phyloP scores from a whole-genome alignment of 2,888 invertebrate species.

The Chrysolina americana region DNA sequence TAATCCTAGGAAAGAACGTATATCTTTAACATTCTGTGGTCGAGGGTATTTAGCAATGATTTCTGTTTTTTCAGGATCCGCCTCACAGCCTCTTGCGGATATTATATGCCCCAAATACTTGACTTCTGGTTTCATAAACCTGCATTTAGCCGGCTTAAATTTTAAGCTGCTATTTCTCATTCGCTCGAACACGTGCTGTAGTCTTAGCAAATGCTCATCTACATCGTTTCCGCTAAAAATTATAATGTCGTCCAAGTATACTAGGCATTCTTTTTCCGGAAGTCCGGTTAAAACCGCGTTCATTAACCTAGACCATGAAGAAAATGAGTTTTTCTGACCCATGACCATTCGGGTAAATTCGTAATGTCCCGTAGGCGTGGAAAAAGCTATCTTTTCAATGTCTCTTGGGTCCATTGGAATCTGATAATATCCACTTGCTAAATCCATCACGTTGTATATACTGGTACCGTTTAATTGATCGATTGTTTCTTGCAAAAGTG shows the following conservation, averaged over 20 bases:
- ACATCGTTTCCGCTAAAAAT: conserved; percentile 1
- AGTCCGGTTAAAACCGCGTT: no score
- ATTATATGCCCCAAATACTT: conserved; percentile 3
- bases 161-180: background rate
- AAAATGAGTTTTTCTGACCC: no score
- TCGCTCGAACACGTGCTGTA: background rate
- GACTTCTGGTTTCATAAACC: background rate
- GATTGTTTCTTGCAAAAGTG: no score
- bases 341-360: no score
- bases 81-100: background rate
- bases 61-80: conserved; percentile 13
- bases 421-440: no score
- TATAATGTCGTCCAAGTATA: background rate
- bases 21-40: background rate
- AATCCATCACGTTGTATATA: no score
- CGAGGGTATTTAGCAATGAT: background rate
- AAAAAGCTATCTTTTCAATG: no score
- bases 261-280: no score
- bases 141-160: background rate
- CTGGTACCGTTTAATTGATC: no score
- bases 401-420: no score
- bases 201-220: background rate
- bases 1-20: background rate
- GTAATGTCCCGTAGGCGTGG: no score
- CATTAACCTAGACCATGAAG: no score